phyloP scores from a whole-genome alignment of 2,888 invertebrate genomes.

The Synergus japonicus region DNA sequence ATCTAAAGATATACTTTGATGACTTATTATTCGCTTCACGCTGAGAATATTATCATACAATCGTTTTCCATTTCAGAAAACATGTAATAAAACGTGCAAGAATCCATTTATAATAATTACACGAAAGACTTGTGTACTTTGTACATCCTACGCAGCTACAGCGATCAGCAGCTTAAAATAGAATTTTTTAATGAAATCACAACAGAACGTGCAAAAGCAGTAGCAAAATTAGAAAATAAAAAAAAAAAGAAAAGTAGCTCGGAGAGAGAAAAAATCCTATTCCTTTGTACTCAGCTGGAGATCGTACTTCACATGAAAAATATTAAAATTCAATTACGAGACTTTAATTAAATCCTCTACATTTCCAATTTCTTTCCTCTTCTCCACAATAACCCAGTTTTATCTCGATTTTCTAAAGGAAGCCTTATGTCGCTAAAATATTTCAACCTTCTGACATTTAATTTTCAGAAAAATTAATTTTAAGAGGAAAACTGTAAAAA shows the following conservation, averaged over 20 bases:
- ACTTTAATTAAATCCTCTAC: slow-evolving; percentile 30
- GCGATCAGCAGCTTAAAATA: not conserved
- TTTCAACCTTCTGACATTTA: not conserved
- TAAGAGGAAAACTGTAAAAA: not conserved
- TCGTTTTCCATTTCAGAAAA: not conserved
- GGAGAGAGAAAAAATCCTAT: not conserved
- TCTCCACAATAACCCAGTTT: not conserved
- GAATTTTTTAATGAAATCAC: not conserved
- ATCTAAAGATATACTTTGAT: slow-evolving; percentile 6
- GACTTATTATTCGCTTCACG: not conserved
- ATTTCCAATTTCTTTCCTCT: slow-evolving; percentile 12
- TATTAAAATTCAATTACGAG: slow-evolving; percentile 40
- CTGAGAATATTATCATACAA: not conserved
- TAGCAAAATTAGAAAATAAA: not conserved
- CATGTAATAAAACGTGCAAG: slow-evolving; percentile 4
- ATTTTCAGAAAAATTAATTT: not conserved
- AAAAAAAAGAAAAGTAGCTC: not conserved
- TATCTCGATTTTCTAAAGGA: slow-evolving; percentile 22
- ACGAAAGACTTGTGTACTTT: not conserved
- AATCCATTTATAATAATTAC: not conserved
- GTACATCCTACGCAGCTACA: not conserved
- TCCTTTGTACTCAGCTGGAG: slow-evolving; percentile 1
- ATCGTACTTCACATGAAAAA: slow-evolving; percentile 13
- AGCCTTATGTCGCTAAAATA: slow-evolving; percentile 19
- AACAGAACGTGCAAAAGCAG: not conserved